A percentile compares a stretch with the other conserved stretches of the same genome.
Evolutionary conservation across 2,113 vertebrate genomes (phyloP).

Genomic region (Turnix velox): DNA sequence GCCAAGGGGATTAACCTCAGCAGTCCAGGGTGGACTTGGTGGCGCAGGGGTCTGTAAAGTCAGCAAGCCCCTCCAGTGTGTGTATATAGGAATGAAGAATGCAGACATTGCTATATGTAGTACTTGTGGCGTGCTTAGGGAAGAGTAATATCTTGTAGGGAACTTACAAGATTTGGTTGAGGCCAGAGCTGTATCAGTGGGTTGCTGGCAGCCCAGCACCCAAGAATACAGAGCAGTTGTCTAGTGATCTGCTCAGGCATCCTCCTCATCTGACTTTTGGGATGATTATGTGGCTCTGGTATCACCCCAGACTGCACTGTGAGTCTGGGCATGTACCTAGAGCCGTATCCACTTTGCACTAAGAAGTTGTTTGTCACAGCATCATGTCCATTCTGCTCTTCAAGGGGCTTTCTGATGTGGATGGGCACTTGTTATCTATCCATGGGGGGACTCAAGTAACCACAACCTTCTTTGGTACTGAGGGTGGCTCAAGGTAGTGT

Average conservation of each 20-base stretch:
- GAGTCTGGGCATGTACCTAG: neutral
- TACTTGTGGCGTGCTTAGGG: neutral
- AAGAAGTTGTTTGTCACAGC: neutral
- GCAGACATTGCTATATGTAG: neutral
- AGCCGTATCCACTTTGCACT: neutral
- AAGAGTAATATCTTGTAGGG: neutral
- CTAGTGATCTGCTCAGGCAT: neutral
- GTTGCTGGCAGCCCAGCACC: neutral
- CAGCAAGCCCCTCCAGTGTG: neutral
- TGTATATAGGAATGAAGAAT: neutral
- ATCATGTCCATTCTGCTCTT: neutral
- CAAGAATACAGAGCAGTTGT: neutral
- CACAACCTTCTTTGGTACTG: rapidly evolving
- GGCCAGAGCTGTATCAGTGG: neutral
- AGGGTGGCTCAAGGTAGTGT: neutral
- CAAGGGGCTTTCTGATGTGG: neutral
- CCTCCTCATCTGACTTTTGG: neutral
- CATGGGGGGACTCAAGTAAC: neutral
- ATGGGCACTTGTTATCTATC: neutral
- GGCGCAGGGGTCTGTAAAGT: neutral
- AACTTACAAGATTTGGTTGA: neutral
- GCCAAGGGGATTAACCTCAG: neutral
- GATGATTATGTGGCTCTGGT: neutral
- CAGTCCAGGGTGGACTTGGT: neutral
- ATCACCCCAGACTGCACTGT: neutral